phyloP scores from a whole-genome alignment of 2,113 vertebrate species.

The Canis aureus region DNA sequence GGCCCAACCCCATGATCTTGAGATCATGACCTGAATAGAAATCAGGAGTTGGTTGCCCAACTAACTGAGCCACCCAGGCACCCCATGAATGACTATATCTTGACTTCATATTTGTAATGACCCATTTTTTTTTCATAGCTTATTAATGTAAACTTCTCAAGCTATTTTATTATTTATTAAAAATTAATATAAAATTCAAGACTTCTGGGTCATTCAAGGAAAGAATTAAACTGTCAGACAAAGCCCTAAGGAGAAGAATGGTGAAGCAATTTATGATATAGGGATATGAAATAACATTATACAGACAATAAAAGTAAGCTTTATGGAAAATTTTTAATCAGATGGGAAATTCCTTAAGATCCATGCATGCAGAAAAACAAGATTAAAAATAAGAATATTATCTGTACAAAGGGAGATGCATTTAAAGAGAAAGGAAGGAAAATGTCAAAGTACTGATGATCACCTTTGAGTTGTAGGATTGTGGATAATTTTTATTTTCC shows the following conservation, averaged over 20 bases:
- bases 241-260: neutral
- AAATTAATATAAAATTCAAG: conserved; percentile 21
- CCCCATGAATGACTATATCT: neutral
- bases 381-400: neutral
- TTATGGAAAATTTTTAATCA: neutral
- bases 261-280: neutral
- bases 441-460: neutral
- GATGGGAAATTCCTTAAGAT: neutral
- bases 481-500: neutral
- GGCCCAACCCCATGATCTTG: neutral
- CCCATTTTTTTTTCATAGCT: neutral
- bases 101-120: neutral
- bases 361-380: neutral
- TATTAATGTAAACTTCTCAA: conserved; percentile 1
- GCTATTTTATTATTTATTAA: neutral
- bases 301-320: neutral
- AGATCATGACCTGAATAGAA: neutral
- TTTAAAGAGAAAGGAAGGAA: neutral
- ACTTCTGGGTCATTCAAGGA: neutral
- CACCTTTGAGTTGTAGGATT: neutral
- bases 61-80: neutral
- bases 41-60: neutral
- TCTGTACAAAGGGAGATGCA: neutral
- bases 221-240: neutral
- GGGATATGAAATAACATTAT: neutral